phyloP scores from a whole-genome alignment of 2,797 vertebrate species.

The Nyctibius grandis region DNA sequence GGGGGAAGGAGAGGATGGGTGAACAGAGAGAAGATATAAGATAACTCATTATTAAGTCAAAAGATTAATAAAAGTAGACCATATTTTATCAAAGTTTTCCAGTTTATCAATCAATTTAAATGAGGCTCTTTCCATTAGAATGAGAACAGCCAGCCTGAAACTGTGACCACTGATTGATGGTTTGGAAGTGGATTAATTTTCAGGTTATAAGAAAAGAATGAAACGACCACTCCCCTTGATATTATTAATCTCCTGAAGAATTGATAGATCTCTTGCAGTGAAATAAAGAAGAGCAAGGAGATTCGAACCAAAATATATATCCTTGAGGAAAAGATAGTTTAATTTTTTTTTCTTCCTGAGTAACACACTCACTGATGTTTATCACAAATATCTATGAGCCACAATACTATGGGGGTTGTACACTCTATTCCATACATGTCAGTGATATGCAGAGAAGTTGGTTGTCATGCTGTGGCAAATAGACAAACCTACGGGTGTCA shows the following conservation, averaged over 20 bases:
- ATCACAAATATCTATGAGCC: not conserved
- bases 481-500: not conserved
- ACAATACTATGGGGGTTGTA: not conserved
- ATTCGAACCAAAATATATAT: not conserved
- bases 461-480: not conserved
- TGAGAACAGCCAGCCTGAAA: slow-evolving; percentile 29
- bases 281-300: not conserved
- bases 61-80: slow-evolving; percentile 59
- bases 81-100: slow-evolving; percentile 59
- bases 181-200: slow-evolving; percentile 53
- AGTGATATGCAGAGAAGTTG: not conserved
- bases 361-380: not conserved
- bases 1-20: not conserved
- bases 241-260: slow-evolving; percentile 19
- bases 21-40: not conserved
- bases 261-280: not conserved
- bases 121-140: slow-evolving; percentile 29
- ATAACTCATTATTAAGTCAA: slow-evolving; percentile 60
- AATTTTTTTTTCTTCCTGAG: not conserved
- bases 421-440: not conserved
- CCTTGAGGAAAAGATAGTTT: not conserved
- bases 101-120: slow-evolving; percentile 69
- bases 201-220: slow-evolving; percentile 18
- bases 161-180: slow-evolving; percentile 33
- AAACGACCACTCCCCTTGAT: slow-evolving; percentile 8